Evolutionary conservation across 1,140 invertebrate genomes (phyloP).

Genomic region (Bombus waltoni): DNA sequence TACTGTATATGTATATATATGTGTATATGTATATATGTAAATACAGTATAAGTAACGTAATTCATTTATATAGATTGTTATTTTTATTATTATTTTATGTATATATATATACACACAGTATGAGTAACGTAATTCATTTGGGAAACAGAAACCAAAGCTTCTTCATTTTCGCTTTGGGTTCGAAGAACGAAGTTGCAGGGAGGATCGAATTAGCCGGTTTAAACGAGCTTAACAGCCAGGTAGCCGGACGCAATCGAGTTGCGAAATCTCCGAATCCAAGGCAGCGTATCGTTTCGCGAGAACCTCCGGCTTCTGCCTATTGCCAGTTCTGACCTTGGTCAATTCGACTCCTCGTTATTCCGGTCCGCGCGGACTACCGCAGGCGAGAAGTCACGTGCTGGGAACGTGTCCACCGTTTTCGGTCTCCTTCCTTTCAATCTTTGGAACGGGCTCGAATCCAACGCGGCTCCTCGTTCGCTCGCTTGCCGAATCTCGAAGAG

Average conservation of each 20-base stretch:
- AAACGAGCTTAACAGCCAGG: conserved; percentile 28
- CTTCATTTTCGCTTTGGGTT: not conserved
- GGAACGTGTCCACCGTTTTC: conserved; percentile 12
- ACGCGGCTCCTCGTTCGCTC: not conserved
- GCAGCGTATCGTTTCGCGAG: not conserved
- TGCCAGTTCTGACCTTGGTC: not conserved
- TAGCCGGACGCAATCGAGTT: not conserved
- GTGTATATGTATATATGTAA: too few species aligned
- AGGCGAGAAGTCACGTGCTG: not conserved
- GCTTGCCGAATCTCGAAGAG: not conserved
- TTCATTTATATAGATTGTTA: too few species aligned
- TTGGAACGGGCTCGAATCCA: conserved; percentile 25
- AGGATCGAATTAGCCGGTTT: conserved; percentile 26
- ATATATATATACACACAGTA: too few species aligned
- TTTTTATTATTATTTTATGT: too few species aligned
- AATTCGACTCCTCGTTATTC: conserved; percentile 13
- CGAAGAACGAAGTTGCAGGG: not conserved
- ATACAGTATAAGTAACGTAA: too few species aligned
- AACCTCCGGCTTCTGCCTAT: not conserved
- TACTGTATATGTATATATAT: too few species aligned
- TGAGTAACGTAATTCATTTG: not conserved
- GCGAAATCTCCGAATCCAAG: not conserved
- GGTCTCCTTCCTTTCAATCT: conserved; percentile 8
- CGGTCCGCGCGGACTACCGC: not conserved
- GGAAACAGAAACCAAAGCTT: not conserved